Evolutionary conservation across 2,888 invertebrate species (phyloP).

Genomic region (Hetaerina titia): DNA sequence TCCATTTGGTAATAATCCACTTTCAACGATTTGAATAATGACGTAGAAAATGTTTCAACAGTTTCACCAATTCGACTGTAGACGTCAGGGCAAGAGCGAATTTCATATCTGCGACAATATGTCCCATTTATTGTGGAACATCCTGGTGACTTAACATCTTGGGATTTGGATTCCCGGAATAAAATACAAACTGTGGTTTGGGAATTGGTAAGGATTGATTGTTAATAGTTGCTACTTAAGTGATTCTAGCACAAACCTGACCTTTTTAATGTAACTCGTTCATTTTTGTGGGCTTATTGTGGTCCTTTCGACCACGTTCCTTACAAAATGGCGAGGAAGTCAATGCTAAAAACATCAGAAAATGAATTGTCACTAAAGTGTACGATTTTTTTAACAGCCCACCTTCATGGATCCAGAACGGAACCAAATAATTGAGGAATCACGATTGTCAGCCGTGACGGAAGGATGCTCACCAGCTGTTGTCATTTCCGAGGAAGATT

Average conservation of each 20-base stretch:
- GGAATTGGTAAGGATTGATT: neutral
- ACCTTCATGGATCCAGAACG: neutral
- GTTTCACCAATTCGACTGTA: neutral
- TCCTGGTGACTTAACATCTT: constrained; percentile 20
- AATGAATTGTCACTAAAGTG: neutral
- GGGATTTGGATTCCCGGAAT: constrained; percentile 12
- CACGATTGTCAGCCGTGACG: neutral
- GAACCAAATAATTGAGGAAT: neutral
- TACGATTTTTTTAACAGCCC: neutral
- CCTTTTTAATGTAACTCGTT: neutral
- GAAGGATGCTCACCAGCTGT: neutral
- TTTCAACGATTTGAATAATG: no score
- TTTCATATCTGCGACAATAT: neutral
- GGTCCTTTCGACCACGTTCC: neutral
- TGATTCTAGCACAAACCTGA: neutral
- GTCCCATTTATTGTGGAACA: neutral
- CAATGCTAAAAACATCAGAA: neutral
- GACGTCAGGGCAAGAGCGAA: neutral
- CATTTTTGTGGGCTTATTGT: neutral
- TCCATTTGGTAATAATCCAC: no score
- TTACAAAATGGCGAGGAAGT: constrained; percentile 7
- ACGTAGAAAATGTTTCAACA: no score
- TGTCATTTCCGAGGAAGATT: neutral
- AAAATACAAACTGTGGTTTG: neutral
- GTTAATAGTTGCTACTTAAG: neutral